Base-by-base conservation (phyloP, 2,888 invertebrate species). In the Nesidiocoris tenuis region DNA sequence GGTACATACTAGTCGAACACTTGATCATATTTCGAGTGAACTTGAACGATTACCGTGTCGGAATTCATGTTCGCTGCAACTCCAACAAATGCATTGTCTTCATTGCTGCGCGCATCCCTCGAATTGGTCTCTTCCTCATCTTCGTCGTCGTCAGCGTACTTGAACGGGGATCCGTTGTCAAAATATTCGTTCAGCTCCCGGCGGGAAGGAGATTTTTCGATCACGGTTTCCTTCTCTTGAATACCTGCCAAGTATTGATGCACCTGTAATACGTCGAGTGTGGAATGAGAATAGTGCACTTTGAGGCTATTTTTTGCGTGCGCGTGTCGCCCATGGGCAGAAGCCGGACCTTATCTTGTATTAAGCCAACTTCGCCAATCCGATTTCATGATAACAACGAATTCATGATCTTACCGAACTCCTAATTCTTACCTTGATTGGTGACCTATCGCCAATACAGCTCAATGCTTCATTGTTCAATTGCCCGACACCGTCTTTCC, bases 91-190 rank as follows among this genome's bases (percentile, higher is more conserved):
- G 57, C 24, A 24, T 57, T 23, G 23, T 70, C 70, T 18, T 70
- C 70, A 9, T 24, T 7, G 17, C 19, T 59, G 18, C 12, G 12
- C 12, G 12, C 39, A 7, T 12, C 12, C 39, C 39, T 39, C 3
- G 59, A 23, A 24, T 57, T 59, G 59, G 18, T 7, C 0, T 70
- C 25, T 17, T 67, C 67, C 2, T 70, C 70, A 7, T 79, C 78
- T 17, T 78, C 79, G 21, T 83, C 84, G 1, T 88, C 88, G 81
- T 92, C 91, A 5, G 89, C 92, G 82, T 89, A 92, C 81, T 87
- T 89, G 65, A 91, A 88, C 80, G 90, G 87, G 65, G 87, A 85
- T 79, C 84, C 86, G 79, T 87, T 86, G 81, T 87, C 88, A 12
- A 88, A 81, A 0, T 85, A 84, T 77, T 86, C 85, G 63, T 81